Evolutionary conservation across 2,888 invertebrate species (phyloP), one percentile per base, ranked within the genome.

Genomic region (Netelia fuscicornis): DNA sequence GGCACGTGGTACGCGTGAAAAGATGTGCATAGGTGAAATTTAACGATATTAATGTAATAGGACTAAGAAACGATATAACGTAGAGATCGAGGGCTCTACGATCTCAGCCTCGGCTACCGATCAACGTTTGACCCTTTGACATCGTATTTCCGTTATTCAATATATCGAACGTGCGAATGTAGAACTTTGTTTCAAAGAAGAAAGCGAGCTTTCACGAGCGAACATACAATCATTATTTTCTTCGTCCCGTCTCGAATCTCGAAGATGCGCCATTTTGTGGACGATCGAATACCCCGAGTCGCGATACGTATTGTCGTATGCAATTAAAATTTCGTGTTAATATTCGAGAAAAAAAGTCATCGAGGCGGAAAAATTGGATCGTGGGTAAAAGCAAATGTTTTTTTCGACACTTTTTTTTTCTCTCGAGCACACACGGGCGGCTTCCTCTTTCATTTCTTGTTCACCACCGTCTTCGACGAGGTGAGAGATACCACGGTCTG

Each of bases 401-500:
- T 37, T 56, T 62, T 56, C 37, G 54, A 44, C 10, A n/a, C 17
- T 17, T 17, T 17, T 17, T 17, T 17, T 56, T 75, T 25, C 58
- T 42, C 42, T 60, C 68, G 44, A 17, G 13, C 62, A 56, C 54
- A 64, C 65, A 54, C 76, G 17, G 11, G 44, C 23, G 62, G 52
- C 67, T 17, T 54, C 17, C 17, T 11, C 64, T 25, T 25, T 25
- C 17, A 17, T 20, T 56, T 37, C 52, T 56, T 17, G 17, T 42
- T 25, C 20, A 9, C n/a, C 9, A n/a, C 3, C n/a, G 8, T 30
- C 1, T 54, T 67, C 25, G 42, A 56, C 5, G 54, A 48, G 70
- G 44, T 25, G 75, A 76, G 85, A 72, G 81, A 85, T 81, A 85
- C 75, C 88, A 85, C 87, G 82, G 86, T 86, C 90, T 89, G 89